These are phyloP conservation scores for Anthonomus grandis DNA, from an alignment of 1,140 invertebrate species.

Conservation along the genomic window DNA sequence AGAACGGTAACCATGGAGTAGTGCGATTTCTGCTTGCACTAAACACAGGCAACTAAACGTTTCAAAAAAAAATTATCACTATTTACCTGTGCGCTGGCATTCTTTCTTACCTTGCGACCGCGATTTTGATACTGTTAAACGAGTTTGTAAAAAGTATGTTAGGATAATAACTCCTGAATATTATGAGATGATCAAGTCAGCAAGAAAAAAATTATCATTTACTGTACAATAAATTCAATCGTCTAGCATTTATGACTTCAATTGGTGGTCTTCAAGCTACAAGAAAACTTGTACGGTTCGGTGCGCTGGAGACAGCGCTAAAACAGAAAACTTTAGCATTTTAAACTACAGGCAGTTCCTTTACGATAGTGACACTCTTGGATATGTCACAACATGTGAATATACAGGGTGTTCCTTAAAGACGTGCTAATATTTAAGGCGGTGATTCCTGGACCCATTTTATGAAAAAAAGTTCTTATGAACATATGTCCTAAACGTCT, in stretches of 20 bases:
- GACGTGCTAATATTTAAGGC: too few species aligned
- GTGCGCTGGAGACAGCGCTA: neutral
- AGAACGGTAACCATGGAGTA: neutral
- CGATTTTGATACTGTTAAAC: slow-evolving; percentile 6
- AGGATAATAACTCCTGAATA: slow-evolving; percentile 32
- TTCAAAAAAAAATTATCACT: slow-evolving; percentile 4
- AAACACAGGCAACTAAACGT: neutral
- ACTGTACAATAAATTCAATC: slow-evolving; percentile 25
- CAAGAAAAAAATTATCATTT: slow-evolving; percentile 29
- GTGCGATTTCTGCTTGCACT: neutral
- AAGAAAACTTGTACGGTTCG: slow-evolving; percentile 15
- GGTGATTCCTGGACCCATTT: too few species aligned
- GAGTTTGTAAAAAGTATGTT: slow-evolving; percentile 15
- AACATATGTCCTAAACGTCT: too few species aligned
- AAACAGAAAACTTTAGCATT: slow-evolving; percentile 16
- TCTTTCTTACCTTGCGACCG: too few species aligned
- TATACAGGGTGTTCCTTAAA: too few species aligned
- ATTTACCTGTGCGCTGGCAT: neutral
- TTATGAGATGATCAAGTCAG: slow-evolving; percentile 25
- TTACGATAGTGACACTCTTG: slow-evolving; percentile 18
- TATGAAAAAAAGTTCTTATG: too few species aligned
- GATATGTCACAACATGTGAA: slow-evolving; percentile 12
- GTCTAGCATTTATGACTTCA: slow-evolving; percentile 28
- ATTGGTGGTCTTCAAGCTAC: slow-evolving; percentile 17
- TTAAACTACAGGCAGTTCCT: slow-evolving; percentile 14